Conservation (phyloP, 2,113 vertebrate genomes). For the Eulemur macaco region DNA sequence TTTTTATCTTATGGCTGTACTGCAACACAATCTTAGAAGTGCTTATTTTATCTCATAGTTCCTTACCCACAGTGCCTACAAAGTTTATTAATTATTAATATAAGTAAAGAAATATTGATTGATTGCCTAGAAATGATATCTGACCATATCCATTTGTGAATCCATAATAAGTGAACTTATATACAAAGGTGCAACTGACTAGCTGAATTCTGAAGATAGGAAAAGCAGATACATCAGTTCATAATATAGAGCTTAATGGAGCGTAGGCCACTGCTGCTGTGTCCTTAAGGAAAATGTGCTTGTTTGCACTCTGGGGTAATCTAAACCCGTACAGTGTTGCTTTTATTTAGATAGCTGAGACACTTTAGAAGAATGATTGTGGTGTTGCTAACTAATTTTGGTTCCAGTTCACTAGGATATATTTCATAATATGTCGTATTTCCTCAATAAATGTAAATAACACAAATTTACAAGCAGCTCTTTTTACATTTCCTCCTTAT, state of each 20-base stretch:
- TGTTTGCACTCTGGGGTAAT: not conserved
- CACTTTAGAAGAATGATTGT: slow-evolving; percentile 23
- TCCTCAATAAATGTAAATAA: slow-evolving; percentile 63
- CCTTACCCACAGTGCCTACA: not conserved
- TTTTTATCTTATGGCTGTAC: not conserved
- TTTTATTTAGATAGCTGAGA: slow-evolving; percentile 21
- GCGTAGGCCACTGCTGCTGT: not conserved
- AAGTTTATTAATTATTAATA: slow-evolving; percentile 54
- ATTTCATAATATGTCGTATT: slow-evolving; percentile 28
- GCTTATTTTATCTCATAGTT: not conserved
- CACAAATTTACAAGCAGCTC: slow-evolving; percentile 36
- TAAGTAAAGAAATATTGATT: slow-evolving; percentile 51
- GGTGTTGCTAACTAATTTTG: slow-evolving; percentile 15
- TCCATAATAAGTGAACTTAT: not conserved
- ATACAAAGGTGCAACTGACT: not conserved
- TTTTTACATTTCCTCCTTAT: slow-evolving; percentile 34
- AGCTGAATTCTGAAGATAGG: not conserved
- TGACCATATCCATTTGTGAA: slow-evolving; percentile 46
- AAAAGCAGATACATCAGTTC: slow-evolving; percentile 2
- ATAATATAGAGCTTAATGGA: slow-evolving; percentile 15
- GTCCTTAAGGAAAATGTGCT: not conserved
- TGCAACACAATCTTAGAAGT: not conserved
- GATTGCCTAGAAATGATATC: slow-evolving; percentile 44
- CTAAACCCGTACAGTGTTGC: not conserved
- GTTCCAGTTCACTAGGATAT: slow-evolving; percentile 35